phyloP scores from a whole-genome alignment of 1,140 invertebrate genomes.

The Hylaeus anthracinus region DNA sequence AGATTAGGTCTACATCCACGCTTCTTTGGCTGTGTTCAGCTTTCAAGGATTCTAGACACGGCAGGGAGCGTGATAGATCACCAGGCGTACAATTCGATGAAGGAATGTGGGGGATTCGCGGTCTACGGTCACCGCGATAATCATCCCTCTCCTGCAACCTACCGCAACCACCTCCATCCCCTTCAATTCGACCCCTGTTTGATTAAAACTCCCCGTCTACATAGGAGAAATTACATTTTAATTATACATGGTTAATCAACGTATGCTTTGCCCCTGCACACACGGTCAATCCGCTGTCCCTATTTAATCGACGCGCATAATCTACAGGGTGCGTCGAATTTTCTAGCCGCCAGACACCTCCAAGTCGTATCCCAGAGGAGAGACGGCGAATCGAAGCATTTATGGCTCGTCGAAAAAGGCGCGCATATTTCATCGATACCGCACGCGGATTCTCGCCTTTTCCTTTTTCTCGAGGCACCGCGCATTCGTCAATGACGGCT shows the following conservation, averaged over 20 bases:
- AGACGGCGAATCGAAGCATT: not conserved
- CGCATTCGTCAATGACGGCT: slow-evolving; percentile 49
- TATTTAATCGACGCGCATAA: slow-evolving; percentile 41
- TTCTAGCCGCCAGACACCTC: slow-evolving; percentile 4
- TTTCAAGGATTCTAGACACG: too few species aligned
- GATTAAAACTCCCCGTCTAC: slow-evolving; percentile 38
- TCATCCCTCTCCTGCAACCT: slow-evolving; percentile 1
- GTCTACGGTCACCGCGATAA: slow-evolving; percentile 19
- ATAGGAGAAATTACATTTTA: slow-evolving; percentile 48
- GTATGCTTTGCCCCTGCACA: not conserved
- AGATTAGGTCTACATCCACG: too few species aligned
- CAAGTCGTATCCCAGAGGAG: not conserved
- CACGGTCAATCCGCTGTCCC: slow-evolving; percentile 1
- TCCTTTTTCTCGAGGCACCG: slow-evolving; percentile 4
- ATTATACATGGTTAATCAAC: slow-evolving; percentile 56
- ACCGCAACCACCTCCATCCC: not conserved
- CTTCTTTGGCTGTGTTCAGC: too few species aligned
- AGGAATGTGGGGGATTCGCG: not conserved
- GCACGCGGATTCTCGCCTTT: not conserved
- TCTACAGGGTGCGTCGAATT: slow-evolving; percentile 23
- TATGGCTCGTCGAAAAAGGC: slow-evolving; percentile 16
- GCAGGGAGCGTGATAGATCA: too few species aligned
- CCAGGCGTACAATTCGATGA: not conserved
- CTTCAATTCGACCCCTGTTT: slow-evolving; percentile 25
- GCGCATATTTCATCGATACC: slow-evolving; percentile 28